Conservation (phyloP, 2,888 invertebrate species). For the Cryptocephalus moraei region DNA sequence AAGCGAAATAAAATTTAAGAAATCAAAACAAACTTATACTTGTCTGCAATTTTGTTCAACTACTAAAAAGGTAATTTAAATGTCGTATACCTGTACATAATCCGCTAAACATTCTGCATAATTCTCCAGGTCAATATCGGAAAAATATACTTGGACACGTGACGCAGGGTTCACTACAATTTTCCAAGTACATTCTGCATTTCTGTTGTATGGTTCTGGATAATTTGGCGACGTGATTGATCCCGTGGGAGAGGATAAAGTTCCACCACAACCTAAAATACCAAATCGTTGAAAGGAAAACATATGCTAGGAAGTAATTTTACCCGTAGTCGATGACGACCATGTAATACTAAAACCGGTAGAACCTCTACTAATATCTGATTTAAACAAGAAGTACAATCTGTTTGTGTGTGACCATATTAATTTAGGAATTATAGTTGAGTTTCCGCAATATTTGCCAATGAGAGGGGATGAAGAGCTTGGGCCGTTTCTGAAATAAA, state of each 20-base stretch:
- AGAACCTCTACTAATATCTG: conserved; percentile 53
- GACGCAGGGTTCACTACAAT: conserved; percentile 66
- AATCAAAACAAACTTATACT: too few relatives aligned
- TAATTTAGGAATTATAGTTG: conserved; percentile 41
- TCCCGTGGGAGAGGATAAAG: conserved; percentile 56
- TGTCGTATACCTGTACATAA: conserved; percentile 47
- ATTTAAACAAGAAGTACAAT: conserved; percentile 63
- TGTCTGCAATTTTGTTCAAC: background rate
- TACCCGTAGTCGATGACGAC: conserved; percentile 53
- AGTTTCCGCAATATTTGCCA: conserved; percentile 67
- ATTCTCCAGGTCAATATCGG: conserved; percentile 62
- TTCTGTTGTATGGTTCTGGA: conserved; percentile 61
- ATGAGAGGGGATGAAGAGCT: conserved; percentile 60
- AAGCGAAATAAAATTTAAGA: too few relatives aligned
- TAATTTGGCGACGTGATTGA: conserved; percentile 78
- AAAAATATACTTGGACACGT: conserved; percentile 51
- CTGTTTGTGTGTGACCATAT: conserved; percentile 70
- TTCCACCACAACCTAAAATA: conserved; percentile 60
- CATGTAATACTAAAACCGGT: conserved; percentile 67
- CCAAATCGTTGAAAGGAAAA: background rate
- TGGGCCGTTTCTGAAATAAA: conserved; percentile 62
- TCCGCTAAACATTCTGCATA: conserved; percentile 54
- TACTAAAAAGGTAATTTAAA: background rate
- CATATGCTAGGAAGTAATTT: background rate
- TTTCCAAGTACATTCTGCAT: conserved; percentile 71